A percentile compares a stretch with the other conserved stretches of the same genome.
These are phyloP conservation scores for Amazona guildingii DNA, from an alignment of 2,113 vertebrate species.

Conservation along the genomic window DNA sequence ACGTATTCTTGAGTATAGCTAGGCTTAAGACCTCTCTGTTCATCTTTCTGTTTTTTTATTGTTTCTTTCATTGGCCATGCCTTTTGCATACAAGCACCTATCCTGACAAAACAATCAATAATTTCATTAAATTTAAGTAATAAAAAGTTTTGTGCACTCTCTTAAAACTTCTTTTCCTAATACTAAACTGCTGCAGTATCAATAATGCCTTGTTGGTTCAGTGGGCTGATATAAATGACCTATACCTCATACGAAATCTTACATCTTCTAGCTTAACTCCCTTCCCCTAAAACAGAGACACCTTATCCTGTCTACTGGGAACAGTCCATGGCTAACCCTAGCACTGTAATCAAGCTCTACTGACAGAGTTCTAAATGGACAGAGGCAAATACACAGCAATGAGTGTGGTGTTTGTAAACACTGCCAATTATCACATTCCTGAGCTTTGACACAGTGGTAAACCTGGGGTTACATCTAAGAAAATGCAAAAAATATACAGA, in stretches of 20 bases:
- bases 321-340: background rate
- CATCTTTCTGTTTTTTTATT: background rate
- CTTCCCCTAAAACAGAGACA: background rate
- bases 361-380: background rate
- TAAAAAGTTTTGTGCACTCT: background rate
- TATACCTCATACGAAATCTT: background rate
- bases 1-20: background rate
- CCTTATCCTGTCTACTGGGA: background rate
- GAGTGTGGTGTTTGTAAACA: background rate
- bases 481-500: background rate
- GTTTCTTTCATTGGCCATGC: background rate
- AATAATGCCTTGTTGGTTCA: background rate
- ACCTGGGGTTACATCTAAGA: background rate
- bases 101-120: background rate
- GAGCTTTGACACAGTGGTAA: background rate
- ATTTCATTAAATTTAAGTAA: background rate
- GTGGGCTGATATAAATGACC: background rate
- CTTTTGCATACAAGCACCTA: background rate
- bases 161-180: background rate
- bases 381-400: background rate
- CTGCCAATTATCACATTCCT: background rate
- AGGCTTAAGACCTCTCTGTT: accelerated
- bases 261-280: background rate
- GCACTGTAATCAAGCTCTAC: background rate
- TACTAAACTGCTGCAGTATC: background rate